phyloP scores from a whole-genome alignment of 1,140 invertebrate species.

The Eriosoma lanigerum region DNA sequence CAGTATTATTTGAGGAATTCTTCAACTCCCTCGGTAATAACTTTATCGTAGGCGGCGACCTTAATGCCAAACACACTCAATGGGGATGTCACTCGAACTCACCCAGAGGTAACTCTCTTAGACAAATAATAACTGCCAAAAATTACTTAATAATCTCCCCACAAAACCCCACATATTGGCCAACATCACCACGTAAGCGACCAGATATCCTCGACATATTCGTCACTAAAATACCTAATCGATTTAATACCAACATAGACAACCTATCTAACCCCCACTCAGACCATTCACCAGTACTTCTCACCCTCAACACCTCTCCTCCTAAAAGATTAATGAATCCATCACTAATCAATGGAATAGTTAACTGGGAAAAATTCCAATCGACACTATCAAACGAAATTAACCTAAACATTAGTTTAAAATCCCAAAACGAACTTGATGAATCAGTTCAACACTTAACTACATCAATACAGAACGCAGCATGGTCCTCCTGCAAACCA shows the following conservation, averaged over 20 bases:
- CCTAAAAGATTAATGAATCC: neutral
- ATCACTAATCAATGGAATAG: neutral
- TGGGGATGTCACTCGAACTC: slow-evolving; percentile 18
- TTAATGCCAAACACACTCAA: slow-evolving; percentile 30
- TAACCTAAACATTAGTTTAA: no score
- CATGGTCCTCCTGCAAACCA: neutral
- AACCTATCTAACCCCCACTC: neutral
- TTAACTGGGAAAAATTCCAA: neutral
- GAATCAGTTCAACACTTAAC: neutral
- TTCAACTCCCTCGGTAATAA: neutral
- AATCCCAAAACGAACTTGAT: neutral
- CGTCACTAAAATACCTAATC: neutral
- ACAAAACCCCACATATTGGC: slow-evolving; percentile 38
- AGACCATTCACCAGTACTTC: no score
- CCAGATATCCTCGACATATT: slow-evolving; percentile 36
- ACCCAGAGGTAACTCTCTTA: neutral
- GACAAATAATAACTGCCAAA: neutral
- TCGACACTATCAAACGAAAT: neutral
- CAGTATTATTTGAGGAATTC: no score
- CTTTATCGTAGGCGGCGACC: slow-evolving; percentile 29
- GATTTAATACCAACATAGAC: neutral
- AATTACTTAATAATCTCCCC: neutral
- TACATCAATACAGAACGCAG: neutral
- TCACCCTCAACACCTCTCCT: no score
- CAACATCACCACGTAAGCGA: neutral